Percentiles rank a stretch among this genome's conserved stretches.
These are phyloP conservation scores for Sebastes itinus DNA, from an alignment of 2,797 vertebrate species.

Conservation along the genomic window DNA sequence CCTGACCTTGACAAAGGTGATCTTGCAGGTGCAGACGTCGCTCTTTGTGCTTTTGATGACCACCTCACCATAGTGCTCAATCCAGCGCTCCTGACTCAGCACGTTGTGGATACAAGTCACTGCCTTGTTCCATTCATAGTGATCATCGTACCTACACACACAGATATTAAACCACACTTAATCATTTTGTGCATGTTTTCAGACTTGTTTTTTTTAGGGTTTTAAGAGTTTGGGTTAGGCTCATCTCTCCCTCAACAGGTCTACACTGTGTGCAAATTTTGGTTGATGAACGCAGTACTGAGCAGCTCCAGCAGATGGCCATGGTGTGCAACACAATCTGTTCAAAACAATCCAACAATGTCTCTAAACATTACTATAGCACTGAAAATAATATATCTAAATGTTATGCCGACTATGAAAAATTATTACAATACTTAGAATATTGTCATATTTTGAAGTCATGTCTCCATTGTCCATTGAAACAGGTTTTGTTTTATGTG, in stretches of 20 bases:
- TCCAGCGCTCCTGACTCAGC: constrained; percentile 90
- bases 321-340: background rate
- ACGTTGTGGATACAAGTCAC: constrained; percentile 96
- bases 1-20: constrained; percentile 92
- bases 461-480: no score
- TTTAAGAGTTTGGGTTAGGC: background rate
- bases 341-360: background rate
- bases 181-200: background rate
- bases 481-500: no score
- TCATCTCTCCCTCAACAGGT: background rate
- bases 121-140: constrained; percentile 95
- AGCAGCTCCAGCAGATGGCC: background rate
- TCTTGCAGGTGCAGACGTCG: constrained; percentile 89
- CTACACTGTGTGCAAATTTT: background rate
- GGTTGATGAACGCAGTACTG: background rate
- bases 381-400: background rate
- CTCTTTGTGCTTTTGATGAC: constrained; percentile 88
- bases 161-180: background rate
- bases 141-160: constrained; percentile 86
- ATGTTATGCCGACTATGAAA: background rate
- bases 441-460: background rate
- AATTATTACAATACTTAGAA: background rate
- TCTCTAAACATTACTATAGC: background rate
- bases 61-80: constrained; percentile 96
- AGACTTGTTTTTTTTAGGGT: background rate